These are phyloP conservation scores for Nomada fucata DNA, from an alignment of 2,888 invertebrate genomes.

Conservation along the genomic window DNA sequence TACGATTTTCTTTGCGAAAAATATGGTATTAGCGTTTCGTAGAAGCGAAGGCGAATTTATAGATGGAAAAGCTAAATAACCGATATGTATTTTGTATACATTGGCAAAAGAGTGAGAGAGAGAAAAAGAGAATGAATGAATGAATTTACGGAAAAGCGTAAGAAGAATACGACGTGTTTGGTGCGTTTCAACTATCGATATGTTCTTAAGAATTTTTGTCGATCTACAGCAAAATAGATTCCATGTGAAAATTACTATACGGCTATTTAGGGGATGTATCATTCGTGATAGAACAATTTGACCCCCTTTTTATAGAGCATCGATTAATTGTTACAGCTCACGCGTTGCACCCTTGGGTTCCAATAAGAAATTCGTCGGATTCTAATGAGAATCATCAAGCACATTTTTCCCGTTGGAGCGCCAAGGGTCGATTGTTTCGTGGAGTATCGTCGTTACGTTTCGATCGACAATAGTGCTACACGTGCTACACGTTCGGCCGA, in stretches of 20 bases:
- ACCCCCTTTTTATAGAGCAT: neutral
- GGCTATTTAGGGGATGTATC: conserved; percentile 1
- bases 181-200: conserved; percentile 15
- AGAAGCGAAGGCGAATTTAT: conserved; percentile 23
- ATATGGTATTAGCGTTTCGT: conserved; percentile 20
- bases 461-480: neutral
- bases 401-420: neutral
- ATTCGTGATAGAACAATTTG: neutral
- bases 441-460: neutral
- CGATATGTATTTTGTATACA: conserved; percentile 61
- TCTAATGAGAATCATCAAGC: too few relatives aligned
- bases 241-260: neutral
- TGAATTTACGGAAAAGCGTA: conserved; percentile 10
- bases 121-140: conserved; percentile 33
- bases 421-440: neutral
- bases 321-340: neutral
- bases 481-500: neutral
- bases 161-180: conserved; percentile 6
- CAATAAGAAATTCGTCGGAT: neutral
- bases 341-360: conserved; percentile 11
- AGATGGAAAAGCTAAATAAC: conserved; percentile 40
- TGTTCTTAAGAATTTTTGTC: conserved; percentile 22
- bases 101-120: conserved; percentile 19
- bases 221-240: neutral
- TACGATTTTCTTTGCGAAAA: neutral